Evolutionary conservation across 2,797 vertebrate genomes (phyloP).

Genomic region (Chromis chromis): DNA sequence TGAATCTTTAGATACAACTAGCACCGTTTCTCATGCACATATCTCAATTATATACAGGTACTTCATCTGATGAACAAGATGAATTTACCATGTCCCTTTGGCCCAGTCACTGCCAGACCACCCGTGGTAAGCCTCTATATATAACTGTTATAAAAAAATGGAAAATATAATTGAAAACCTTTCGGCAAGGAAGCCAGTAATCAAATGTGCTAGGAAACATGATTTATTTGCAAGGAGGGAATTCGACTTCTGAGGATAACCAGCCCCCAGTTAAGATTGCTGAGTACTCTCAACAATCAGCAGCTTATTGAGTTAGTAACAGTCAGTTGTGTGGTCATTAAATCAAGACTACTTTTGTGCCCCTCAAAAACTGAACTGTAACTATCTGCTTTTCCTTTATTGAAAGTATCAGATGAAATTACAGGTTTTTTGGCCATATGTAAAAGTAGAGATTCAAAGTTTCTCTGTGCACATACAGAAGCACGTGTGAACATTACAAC

Average conservation of each 20-base stretch:
- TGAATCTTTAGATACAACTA: slow-evolving; percentile 22
- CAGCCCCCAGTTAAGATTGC: neutral
- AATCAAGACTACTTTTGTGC: neutral
- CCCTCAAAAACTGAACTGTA: too few relatives aligned
- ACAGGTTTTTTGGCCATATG: too few relatives aligned
- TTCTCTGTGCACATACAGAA: too few relatives aligned
- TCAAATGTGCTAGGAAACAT: neutral
- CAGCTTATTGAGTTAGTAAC: neutral
- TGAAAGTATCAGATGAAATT: neutral
- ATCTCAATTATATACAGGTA: slow-evolving; percentile 84
- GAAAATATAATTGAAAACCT: neutral
- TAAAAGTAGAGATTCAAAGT: too few relatives aligned
- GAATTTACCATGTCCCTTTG: slow-evolving; percentile 96
- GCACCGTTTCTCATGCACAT: slow-evolving; percentile 12
- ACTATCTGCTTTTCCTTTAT: too few relatives aligned
- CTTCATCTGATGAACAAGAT: slow-evolving; percentile 99
- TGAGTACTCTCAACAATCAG: neutral
- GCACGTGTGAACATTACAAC: too few relatives aligned
- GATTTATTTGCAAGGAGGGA: neutral
- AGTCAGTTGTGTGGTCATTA: too few relatives aligned
- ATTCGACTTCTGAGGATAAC: neutral
- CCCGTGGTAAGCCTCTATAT: slow-evolving; percentile 86
- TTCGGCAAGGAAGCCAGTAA: neutral
- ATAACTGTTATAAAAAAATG: neutral
- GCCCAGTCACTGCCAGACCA: slow-evolving; percentile 90